Evolutionary conservation across 2,113 vertebrate genomes (phyloP), one percentile per base, ranked within the genome.

Genomic region (Ahaetulla prasina): DNA sequence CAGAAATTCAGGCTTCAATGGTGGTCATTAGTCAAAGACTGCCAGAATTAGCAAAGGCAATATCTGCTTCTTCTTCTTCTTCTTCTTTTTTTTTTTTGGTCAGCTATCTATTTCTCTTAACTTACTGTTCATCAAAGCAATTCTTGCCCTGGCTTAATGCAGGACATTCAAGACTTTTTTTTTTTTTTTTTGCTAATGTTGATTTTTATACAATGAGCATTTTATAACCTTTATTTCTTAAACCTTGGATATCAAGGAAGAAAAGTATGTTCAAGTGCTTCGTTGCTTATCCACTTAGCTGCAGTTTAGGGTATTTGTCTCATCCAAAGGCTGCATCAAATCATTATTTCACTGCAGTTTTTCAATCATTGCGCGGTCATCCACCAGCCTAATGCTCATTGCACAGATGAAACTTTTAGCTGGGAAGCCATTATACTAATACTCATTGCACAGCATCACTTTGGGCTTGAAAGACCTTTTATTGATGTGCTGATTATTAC

Each of bases 41-140:
- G 12, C 30, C 14, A 35, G 30, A 7, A 93, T 94, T 96, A 94
- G 96, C 95, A 93, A 93, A 94, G 94, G 93, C 97, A 94, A 93
- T 97, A 97, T 96, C 96, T 95, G 95, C 95, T 97, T 97, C 97
- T 97, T 97, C 94, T 98, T 88, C 97, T 97, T n/a, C n/a, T n/a
- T n/a, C n/a, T n/a, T n/a, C n/a, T n/a, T n/a, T n/a, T n/a, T n/a
- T n/a, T n/a, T n/a, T n/a, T n/a, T n/a, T n/a, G n/a, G 96, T 97
- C 97, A 98, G 97, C 97, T 97, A 96, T 96, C 97, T 96, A 95
- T 97, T 96, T 92, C 95, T 97, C 96, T 97, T 96, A 96, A 97
- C 97, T 97, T 97, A 97, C 97, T 98, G 97, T 97, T 95, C 96
- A 95, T 97, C 97, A 97, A 98, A 97, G 96, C 96, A 97, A 97